Base-by-base conservation (phyloP, 2,113 vertebrate species). In the Semicossyphus pulcher region DNA sequence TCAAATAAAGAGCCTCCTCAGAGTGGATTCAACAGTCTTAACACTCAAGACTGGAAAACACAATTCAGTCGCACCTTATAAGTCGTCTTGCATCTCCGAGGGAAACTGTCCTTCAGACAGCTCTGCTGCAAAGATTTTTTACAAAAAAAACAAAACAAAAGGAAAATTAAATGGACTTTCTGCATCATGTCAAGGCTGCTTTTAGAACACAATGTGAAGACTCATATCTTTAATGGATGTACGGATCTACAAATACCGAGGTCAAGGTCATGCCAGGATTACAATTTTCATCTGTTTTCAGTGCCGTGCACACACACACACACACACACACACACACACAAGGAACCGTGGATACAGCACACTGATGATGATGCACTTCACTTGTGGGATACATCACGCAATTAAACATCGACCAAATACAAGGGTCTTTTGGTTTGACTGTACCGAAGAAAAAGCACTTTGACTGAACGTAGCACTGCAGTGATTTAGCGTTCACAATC, bases 1-100 rank as follows among this genome's bases (percentile, higher is more conserved):
- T 47, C 62, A 65, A 79, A 61, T 54, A 67, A 74, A 36, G 23
- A 44, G 51, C 42, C 44, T 62, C 41, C n/a, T 61, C 26, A 18
- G 34, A 15, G 42, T 15, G 20, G 74, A 62, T 44, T 49, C 68
- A 20, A 61, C 29, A 2, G 26, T 53, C 75, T 51, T 28, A 26
- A 65, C 68, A 48, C 51, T 47, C 10, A 41, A 58, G 14, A 68
- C 16, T 23, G 16, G 23, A 29, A 64, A 75, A 62, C 45, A 68
- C 28, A 34, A 20, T 63, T 69, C 34, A 61, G 53, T 60, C 16
- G 4, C 60, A 74, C 57, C 28, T 60, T 53, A 26, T 3, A n/a
- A 56, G 60, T 56, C 7, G 21, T 48, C 47, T 65, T 41, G 14
- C 1, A 47, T 63, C 53, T 39, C 23, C 34, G 59, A 49, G 26